Evolutionary conservation across 2,888 invertebrate genomes (phyloP), one percentile per base, ranked within the genome.

Genomic region (Rhimphoctona megacephalus): DNA sequence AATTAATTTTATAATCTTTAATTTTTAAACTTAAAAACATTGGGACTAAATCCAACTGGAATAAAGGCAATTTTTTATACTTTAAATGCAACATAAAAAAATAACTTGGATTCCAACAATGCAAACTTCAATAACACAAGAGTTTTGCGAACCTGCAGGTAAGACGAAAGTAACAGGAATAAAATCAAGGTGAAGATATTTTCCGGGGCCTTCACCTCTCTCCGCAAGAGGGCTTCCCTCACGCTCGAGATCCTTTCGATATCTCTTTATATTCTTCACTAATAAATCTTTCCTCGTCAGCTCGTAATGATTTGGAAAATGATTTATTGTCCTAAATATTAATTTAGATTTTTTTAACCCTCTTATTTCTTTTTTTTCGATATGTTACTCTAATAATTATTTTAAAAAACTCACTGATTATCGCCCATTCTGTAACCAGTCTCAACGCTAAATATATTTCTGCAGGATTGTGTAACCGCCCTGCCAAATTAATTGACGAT

Each of bases 241-340:
- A 89, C 98, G 96, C 94, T 99, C 99, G 88, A 99, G 95, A 89
- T 99, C 99, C 90, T 98, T 97, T 78, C 99, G 95, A 94, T 99
- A 99, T 43, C 99, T 95, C 94, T 99, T 99, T 72, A 99, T 98
- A 93, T 99, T 99, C 95, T 98, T 99, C 73, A 99, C 98, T 89
- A 99, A 95, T 81, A 99, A 95, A 95, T 99, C 99, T 94, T 99
- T 99, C 19, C 99, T 96, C 0, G 99, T 98, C 79, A 99, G 95
- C 94, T 99, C 99, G 92, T 98, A 98, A 93, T 99, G 98, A 94
- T 98, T 99, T 0, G 99, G 99, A 94, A 98, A 99, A 94, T 99
- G 99, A 95, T 99, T 99, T 88, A 99, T 98, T 81, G 98, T 96
- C 95, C 97, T 97, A 90, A 76, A 49, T 74, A 72, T 54, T 67